Evolutionary conservation across 1,140 invertebrate species (phyloP).

Genomic region (Leptinotarsa lineolata): DNA sequence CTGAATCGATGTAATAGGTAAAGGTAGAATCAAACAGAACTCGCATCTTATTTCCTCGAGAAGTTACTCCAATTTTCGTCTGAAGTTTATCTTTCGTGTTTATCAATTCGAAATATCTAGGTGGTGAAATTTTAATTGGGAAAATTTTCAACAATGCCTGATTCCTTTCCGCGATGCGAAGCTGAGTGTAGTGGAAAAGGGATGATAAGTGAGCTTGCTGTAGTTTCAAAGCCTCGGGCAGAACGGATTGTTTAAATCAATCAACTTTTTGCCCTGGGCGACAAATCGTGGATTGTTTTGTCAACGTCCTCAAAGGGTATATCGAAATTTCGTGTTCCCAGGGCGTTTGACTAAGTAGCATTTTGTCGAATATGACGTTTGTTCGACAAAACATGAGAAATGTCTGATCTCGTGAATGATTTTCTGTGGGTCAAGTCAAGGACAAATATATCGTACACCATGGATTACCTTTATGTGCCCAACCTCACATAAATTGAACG

Average conservation of each 20-base stretch:
- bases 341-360: no score
- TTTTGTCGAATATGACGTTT: no score
- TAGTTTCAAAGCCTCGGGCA: conserved; percentile 4
- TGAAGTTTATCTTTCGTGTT: conserved; percentile 8
- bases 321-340: not conserved
- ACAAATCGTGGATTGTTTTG: conserved; percentile 1
- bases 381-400: no score
- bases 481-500: no score
- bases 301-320: not conserved
- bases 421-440: no score
- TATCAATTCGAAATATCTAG: conserved; percentile 3
- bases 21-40: not conserved
- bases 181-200: not conserved
- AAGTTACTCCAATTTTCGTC: not conserved
- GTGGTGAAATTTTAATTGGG: conserved; percentile 5
- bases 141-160: conserved; percentile 8
- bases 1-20: not conserved
- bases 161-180: conserved; percentile 4
- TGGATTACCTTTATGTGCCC: no score
- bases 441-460: no score
- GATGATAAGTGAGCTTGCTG: conserved; percentile 1
- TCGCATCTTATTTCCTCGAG: not conserved
- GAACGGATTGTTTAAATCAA: conserved; percentile 5
- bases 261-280: not conserved
- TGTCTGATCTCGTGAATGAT: no score